phyloP scores from a whole-genome alignment of 2,888 invertebrate species.

The Euplagia quadripunctaria region DNA sequence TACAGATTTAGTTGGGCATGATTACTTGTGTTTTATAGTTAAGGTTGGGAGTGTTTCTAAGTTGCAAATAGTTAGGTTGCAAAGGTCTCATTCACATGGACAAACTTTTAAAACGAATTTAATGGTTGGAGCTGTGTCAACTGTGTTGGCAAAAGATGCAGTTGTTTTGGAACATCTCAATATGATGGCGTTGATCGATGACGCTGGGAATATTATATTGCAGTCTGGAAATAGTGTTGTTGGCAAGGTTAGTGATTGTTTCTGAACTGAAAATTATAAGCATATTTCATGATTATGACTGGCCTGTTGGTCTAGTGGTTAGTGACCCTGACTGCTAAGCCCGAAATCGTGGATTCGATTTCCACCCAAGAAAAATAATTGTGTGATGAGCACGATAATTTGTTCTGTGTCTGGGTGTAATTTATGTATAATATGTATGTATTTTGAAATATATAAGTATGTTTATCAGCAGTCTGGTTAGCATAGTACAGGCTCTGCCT shows the following conservation, averaged over 20 bases:
- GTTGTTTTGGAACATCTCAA: constrained; percentile 92
- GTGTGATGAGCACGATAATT: no score
- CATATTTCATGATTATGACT: background rate
- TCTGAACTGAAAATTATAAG: background rate
- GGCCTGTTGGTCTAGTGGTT: no score
- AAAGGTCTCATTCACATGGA: constrained; percentile 87
- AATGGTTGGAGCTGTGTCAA: constrained; percentile 91
- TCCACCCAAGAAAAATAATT: no score
- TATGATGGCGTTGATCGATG: constrained; percentile 94
- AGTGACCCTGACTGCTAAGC: no score
- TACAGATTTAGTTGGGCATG: constrained; percentile 95
- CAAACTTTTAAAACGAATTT: constrained; percentile 87
- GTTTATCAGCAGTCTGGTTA: no score
- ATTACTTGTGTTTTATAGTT: constrained; percentile 92
- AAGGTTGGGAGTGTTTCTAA: constrained; percentile 80
- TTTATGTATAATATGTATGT: no score
- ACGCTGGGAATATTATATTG: constrained; percentile 91
- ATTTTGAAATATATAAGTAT: no score
- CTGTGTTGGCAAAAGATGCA: constrained; percentile 94
- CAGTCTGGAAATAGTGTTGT: constrained; percentile 94
- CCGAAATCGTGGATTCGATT: no score
- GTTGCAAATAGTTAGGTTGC: constrained; percentile 90
- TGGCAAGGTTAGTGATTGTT: constrained; percentile 87
- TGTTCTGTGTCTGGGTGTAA: no score
- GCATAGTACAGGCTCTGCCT: no score